phyloP scores from a whole-genome alignment of 2,888 invertebrate genomes.

The Trypoxylon attenuatum region DNA sequence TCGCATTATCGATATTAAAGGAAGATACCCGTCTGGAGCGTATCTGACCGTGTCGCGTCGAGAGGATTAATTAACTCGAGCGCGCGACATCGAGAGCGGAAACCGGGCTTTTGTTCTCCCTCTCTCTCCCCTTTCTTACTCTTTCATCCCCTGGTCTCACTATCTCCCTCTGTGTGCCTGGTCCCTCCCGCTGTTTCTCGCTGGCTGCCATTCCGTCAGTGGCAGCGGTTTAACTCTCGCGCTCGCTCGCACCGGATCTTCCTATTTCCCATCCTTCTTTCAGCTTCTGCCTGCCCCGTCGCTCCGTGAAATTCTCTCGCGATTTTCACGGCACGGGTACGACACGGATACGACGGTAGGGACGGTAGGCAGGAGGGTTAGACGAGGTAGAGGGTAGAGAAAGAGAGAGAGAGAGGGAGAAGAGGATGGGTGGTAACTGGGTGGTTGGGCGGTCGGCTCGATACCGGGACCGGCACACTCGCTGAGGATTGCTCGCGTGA shows the following conservation, averaged over 20 bases:
- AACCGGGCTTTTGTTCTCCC: slow-evolving; percentile 54
- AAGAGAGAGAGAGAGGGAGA: background rate
- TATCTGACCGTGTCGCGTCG: slow-evolving; percentile 56
- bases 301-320: slow-evolving; percentile 46
- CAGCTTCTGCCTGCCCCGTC: slow-evolving; percentile 8
- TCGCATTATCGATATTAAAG: slow-evolving; percentile 60
- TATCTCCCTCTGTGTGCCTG: slow-evolving; percentile 4
- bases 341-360: no score
- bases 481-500: slow-evolving; percentile 45
- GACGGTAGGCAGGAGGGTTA: no score
- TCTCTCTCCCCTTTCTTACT: slow-evolving; percentile 34
- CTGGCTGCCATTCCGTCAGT: background rate
- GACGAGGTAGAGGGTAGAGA: no score
- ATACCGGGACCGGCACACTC: slow-evolving; percentile 34
- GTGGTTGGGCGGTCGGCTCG: slow-evolving; percentile 34
- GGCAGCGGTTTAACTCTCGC: background rate
- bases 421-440: background rate
- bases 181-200: slow-evolving; percentile 7
- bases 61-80: slow-evolving; percentile 67
- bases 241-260: background rate
- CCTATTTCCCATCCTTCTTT: slow-evolving; percentile 1
- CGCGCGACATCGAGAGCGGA: slow-evolving; percentile 56
- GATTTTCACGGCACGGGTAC: slow-evolving; percentile 43
- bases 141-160: slow-evolving; percentile 14
- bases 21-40: slow-evolving; percentile 56